phyloP scores from a whole-genome alignment of 2,113 vertebrate genomes.

The Tichodroma muraria region DNA sequence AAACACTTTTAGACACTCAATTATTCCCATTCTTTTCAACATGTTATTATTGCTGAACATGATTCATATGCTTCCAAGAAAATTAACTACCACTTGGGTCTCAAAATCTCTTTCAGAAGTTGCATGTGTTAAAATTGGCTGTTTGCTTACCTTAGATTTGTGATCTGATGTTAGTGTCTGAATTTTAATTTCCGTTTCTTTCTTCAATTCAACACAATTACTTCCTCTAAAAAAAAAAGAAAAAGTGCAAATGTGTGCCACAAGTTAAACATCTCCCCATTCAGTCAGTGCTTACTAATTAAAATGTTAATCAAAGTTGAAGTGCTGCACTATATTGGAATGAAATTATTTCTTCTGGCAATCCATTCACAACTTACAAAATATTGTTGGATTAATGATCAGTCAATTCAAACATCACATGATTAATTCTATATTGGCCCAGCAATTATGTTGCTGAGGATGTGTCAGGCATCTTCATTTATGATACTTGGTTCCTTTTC shows the following conservation, averaged over 20 bases:
- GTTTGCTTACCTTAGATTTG: constrained; percentile 90
- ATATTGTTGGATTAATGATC: constrained; percentile 53
- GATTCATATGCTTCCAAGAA: constrained; percentile 28
- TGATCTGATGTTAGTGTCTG: constrained; percentile 88
- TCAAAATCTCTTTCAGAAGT: background rate
- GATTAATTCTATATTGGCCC: constrained; percentile 41
- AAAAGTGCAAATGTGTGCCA: constrained; percentile 54
- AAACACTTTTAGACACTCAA: constrained; percentile 17
- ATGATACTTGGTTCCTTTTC: constrained; percentile 17
- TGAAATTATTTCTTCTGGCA: constrained; percentile 43
- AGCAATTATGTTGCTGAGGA: constrained; percentile 46
- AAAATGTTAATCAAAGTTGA: constrained; percentile 58
- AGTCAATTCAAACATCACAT: constrained; percentile 51
- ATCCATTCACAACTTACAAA: constrained; percentile 61
- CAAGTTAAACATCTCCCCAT: constrained; percentile 59
- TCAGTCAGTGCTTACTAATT: constrained; percentile 41
- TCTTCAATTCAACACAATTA: constrained; percentile 95
- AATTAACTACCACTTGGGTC: background rate
- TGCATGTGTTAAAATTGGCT: background rate
- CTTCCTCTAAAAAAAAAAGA: constrained; percentile 80
- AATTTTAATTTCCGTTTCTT: constrained; percentile 97
- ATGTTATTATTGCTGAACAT: constrained; percentile 18
- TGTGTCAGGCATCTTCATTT: constrained; percentile 50
- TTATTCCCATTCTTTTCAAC: constrained; percentile 40
- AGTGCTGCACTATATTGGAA: constrained; percentile 25